These are phyloP conservation scores for Lepidonotus clava DNA, from an alignment of 2,888 invertebrate species.

Conservation along the genomic window DNA sequence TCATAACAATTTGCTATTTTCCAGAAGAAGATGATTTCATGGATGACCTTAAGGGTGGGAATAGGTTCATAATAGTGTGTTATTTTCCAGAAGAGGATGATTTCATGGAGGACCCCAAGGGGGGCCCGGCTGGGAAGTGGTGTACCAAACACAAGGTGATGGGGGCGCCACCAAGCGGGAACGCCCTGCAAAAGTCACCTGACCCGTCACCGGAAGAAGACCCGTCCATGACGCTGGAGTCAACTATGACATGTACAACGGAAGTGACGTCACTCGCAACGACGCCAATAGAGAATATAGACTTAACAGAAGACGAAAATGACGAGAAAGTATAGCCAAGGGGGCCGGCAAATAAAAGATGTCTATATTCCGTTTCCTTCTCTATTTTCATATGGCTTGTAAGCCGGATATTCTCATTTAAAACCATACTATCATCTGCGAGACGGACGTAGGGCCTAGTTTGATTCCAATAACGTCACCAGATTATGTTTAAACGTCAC, in stretches of 20 bases:
- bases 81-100: conserved; percentile 22
- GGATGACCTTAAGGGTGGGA: too few species aligned
- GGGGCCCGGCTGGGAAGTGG: not conserved
- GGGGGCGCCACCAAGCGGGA: conserved; percentile 7
- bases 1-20: too few species aligned
- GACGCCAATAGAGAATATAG: not conserved
- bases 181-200: not conserved
- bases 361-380: too few species aligned
- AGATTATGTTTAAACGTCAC: too few species aligned
- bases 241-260: not conserved
- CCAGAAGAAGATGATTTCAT: conserved; percentile 8
- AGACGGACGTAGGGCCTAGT: too few species aligned
- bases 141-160: conserved; percentile 21
- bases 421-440: too few species aligned
- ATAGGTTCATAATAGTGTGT: too few species aligned
- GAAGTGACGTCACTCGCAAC: not conserved
- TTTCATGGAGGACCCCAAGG: not conserved
- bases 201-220: not conserved
- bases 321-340: not conserved
- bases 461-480: too few species aligned
- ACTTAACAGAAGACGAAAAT: not conserved
- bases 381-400: too few species aligned
- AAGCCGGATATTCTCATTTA: too few species aligned
- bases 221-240: not conserved
- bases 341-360: too few species aligned